Base-by-base conservation (phyloP, 1,140 invertebrate genomes). In the Trypoxylus dichotomus region DNA sequence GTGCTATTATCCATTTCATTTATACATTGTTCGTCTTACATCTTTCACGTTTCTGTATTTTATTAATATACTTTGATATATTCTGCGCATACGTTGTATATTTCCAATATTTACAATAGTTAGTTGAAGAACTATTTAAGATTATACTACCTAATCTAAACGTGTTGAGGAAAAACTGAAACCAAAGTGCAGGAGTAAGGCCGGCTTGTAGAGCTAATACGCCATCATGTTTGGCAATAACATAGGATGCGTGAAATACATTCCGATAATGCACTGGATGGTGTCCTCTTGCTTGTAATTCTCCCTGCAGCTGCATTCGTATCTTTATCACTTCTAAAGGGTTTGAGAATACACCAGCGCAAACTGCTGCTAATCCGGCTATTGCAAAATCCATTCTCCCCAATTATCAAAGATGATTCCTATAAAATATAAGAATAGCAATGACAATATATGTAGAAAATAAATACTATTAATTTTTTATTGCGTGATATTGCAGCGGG, bases 251-350 rank as follows among this genome's bases (percentile, higher is more conserved):
- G 75, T 86, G 85, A 54, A 86, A 83, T 6, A 86, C 84, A 68
- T 85, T 85, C 77, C 81, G 84, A 76, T 85, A 86, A 60, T 90
- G 87, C 2, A 91, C 87, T 0, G 86, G 85, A 81, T 90, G 88
- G 73, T 88, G 81, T 0, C 94, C 94, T 63, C 89, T 90, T 1
- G 91, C 90, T 82, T 91, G 90, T 11, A 97, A 83, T 86, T 97
- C 96, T 13, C 96, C 96, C 87, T 97, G 96, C 2, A 97, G 87
- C 83, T 97, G 96, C 80, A 97, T 90, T 15, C 95, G 88, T 11
- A 94, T 96, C 87, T 97, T 97, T 0, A 95, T 89, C 5, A 97
- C 95, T 85, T 98, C 96, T 63, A 97, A 87, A 7, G 91, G 91
- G 81, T 92, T 92, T 10, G 91, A 92, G 79, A 92, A 91, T 29